Conservation (phyloP, 2,888 invertebrate genomes). For the Tryphoninae sp. region DNA sequence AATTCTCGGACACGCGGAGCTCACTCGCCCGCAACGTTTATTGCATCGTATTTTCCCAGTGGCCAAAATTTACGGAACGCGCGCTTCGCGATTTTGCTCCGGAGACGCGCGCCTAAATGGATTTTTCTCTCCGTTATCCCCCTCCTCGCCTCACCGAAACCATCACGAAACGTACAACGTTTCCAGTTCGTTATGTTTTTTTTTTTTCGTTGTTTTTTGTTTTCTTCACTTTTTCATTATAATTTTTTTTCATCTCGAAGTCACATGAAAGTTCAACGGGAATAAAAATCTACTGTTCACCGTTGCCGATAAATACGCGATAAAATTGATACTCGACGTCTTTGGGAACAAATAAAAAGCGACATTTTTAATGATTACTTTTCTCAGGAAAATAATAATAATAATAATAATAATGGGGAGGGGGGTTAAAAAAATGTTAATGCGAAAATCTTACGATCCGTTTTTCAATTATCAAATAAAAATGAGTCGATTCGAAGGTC, state of each 20-base stretch:
- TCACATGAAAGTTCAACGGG: neutral
- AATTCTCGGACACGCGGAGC: slow-evolving; percentile 41
- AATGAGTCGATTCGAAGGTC: no score
- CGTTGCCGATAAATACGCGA: neutral
- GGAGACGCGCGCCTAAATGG: slow-evolving; percentile 19
- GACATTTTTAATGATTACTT: neutral
- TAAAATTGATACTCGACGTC: neutral
- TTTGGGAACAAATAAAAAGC: neutral
- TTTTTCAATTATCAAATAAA: no score
- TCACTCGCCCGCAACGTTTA: slow-evolving; percentile 57
- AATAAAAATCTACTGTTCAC: neutral
- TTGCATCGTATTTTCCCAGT: slow-evolving; percentile 63
- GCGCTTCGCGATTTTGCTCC: slow-evolving; percentile 18
- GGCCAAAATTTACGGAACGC: slow-evolving; percentile 52
- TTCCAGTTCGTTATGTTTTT: slow-evolving; percentile 6
- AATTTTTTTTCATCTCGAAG: neutral
- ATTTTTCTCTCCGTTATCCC: slow-evolving; percentile 11
- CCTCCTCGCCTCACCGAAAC: neutral
- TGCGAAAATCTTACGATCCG: no score
- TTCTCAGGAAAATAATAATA: no score
- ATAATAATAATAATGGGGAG: no score
- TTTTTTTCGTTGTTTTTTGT: neutral
- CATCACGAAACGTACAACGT: neutral
- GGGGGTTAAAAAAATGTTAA: no score
- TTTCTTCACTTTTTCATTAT: no score